These are phyloP conservation scores for Varanus salvator DNA, from an alignment of 2,113 vertebrate genomes.

Conservation along the genomic window DNA sequence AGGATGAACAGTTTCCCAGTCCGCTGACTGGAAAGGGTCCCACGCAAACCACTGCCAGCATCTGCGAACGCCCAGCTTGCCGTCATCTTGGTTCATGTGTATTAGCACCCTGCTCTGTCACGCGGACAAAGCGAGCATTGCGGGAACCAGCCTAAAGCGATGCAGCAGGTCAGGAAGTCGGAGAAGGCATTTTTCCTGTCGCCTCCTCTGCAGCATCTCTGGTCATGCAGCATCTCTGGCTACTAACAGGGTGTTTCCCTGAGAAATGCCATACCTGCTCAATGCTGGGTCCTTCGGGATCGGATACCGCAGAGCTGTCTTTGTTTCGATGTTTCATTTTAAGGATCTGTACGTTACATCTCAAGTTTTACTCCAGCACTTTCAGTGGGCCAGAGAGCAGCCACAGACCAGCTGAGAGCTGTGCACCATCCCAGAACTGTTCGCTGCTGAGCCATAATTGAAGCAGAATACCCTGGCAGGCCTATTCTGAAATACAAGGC, in stretches of 20 bases:
- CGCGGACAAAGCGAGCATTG: not conserved
- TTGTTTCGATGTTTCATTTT: not conserved
- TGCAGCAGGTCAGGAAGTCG: conserved; percentile 59
- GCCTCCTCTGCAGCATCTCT: conserved; percentile 51
- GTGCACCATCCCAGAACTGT: not conserved
- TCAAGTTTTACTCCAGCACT: not conserved
- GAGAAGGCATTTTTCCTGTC: conserved; percentile 56
- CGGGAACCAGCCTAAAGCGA: conserved; percentile 32
- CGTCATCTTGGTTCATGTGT: not conserved
- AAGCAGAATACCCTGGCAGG: conserved; percentile 44
- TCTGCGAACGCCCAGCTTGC: not conserved
- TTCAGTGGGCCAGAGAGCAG: not conserved
- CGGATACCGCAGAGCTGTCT: not conserved
- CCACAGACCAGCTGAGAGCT: not conserved
- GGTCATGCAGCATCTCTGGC: conserved; percentile 51
- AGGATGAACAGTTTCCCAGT: not conserved
- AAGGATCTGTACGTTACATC: not conserved
- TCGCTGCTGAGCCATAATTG: conserved; percentile 4
- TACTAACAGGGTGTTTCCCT: conserved; percentile 47
- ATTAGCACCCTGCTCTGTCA: no score
- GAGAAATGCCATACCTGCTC: conserved; percentile 25
- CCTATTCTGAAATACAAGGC: conserved; percentile 17
- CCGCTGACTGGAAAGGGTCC: not conserved
- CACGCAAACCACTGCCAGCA: not conserved
- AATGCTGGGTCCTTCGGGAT: not conserved